Conservation (phyloP, 30 jellyfish, hydroid and myxozoan genomes). For the Turritopsis dohrnii region DNA sequence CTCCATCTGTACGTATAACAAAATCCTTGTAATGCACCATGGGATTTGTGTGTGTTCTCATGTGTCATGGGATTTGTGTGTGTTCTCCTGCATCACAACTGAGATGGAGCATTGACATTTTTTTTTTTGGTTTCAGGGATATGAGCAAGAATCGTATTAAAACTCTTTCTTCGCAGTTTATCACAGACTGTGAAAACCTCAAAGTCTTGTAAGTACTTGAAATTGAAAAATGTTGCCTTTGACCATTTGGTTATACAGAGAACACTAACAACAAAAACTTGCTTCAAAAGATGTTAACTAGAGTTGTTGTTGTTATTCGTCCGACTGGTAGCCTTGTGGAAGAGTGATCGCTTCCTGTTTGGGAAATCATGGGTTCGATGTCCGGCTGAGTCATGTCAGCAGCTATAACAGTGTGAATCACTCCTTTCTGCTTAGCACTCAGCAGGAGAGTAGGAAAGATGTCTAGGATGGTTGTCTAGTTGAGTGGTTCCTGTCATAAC, state of each 20-base stretch:
- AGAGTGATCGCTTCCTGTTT: too few species aligned
- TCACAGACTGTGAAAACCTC: slow-evolving; percentile 48
- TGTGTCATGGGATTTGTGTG: too few species aligned
- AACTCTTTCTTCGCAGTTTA: slow-evolving; percentile 43
- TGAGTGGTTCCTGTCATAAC: too few species aligned
- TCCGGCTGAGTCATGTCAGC: too few species aligned
- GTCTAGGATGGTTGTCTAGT: too few species aligned
- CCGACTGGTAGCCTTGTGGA: too few species aligned
- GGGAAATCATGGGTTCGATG: too few species aligned
- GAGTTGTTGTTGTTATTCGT: background rate
- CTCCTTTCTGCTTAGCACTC: too few species aligned
- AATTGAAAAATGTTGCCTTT: background rate
- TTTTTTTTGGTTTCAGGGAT: slow-evolving; percentile 36
- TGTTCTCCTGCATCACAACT: background rate
- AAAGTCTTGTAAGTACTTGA: slow-evolving; percentile 52
- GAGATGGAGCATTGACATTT: background rate
- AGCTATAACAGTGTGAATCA: too few species aligned
- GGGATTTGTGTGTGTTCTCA: too few species aligned
- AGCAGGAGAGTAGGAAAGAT: too few species aligned
- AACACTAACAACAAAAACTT: background rate
- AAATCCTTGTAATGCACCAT: too few species aligned
- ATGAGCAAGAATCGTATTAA: slow-evolving; percentile 50
- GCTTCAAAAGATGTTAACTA: background rate
- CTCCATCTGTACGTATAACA: slow-evolving; percentile 68
- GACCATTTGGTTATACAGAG: background rate